Percentiles rank a stretch among this genome's conserved stretches.
Conservation (phyloP, 2,888 invertebrate species). For the Rambutsinella grinnellia region DNA sequence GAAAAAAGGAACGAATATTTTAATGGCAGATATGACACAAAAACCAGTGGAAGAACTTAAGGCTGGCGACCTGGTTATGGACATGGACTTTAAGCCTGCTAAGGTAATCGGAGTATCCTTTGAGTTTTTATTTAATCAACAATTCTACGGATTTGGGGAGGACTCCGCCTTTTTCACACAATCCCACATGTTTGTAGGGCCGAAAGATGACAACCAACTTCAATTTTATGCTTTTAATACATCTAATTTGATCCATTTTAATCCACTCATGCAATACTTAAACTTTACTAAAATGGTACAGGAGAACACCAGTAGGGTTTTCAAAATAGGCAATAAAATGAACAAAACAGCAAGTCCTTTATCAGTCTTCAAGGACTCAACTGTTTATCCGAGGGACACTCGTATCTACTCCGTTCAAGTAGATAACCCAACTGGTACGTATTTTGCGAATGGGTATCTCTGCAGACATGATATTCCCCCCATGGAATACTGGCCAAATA, state of each 20-base stretch:
- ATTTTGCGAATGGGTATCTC: conserved; percentile 53
- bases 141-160: conserved; percentile 48
- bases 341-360: neutral
- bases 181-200: conserved; percentile 43
- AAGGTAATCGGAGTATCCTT: conserved; percentile 27
- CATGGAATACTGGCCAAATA: conserved; percentile 51
- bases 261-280: conserved; percentile 47
- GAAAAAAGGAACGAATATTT: conserved; percentile 43
- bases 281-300: conserved; percentile 3
- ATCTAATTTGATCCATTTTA: neutral
- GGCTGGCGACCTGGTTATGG: conserved; percentile 49
- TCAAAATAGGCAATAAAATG: neutral
- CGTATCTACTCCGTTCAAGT: conserved; percentile 51
- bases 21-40: conserved; percentile 21
- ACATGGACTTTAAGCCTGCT: conserved; percentile 32
- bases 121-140: conserved; percentile 17
- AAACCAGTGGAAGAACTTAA: conserved; percentile 37
- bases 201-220: neutral
- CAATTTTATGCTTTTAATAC: conserved; percentile 14
- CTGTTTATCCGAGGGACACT: conserved; percentile 21
- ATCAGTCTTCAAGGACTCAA: conserved; percentile 12
- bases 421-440: conserved; percentile 54
- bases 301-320: neutral
- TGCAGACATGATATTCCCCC: conserved; percentile 56
- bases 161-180: conserved; percentile 37